These are phyloP conservation scores for Thaleichthys pacificus DNA, from an alignment of 2,797 vertebrate species.

Conservation along the genomic window DNA sequence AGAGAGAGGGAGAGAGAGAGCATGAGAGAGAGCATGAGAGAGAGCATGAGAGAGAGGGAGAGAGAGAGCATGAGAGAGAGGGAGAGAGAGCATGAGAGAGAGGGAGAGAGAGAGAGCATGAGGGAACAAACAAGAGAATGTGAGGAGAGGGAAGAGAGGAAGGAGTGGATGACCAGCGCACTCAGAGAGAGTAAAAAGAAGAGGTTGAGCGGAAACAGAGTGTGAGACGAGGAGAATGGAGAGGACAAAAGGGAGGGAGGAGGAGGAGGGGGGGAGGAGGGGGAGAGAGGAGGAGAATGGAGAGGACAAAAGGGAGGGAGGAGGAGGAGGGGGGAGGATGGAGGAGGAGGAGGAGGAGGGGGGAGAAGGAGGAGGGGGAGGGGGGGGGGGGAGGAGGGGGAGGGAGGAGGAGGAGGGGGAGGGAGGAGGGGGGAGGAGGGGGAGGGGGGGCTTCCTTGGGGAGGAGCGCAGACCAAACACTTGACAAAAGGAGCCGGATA, in stretches of 20 bases:
- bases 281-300: not conserved
- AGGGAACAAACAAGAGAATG: not conserved
- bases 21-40: not conserved
- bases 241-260: not conserved
- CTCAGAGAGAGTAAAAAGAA: not conserved
- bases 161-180: not conserved
- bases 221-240: not conserved
- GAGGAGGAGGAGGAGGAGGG: too few relatives aligned
- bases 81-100: not conserved
- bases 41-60: not conserved
- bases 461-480: not conserved
- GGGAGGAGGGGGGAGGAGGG: too few relatives aligned
- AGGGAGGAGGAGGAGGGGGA: not conserved
- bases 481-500: constrained; percentile 15
- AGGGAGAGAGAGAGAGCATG: not conserved
- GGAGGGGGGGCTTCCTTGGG: not conserved
- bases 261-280: not conserved
- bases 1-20: not conserved
- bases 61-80: not conserved
- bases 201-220: not conserved
- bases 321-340: not conserved
- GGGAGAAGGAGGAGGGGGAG: constrained; percentile 3
- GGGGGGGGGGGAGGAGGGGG: too few relatives aligned
- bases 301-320: not conserved
- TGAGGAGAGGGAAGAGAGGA: not conserved